Conservation (phyloP, 2,888 invertebrate genomes). For the Yponomeuta cagnagella region DNA sequence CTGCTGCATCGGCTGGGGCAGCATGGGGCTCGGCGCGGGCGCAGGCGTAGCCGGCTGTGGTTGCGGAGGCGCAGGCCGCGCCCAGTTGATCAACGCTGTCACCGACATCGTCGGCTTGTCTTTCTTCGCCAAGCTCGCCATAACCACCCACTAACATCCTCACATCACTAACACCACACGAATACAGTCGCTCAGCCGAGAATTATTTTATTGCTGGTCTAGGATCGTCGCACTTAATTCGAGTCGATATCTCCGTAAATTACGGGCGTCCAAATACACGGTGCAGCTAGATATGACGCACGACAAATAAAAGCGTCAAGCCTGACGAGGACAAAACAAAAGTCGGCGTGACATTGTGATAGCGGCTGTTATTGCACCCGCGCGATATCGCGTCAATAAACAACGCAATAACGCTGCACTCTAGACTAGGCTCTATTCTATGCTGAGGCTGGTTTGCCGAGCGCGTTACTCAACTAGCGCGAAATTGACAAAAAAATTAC, state of each 20-base stretch:
- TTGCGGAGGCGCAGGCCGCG: constrained; percentile 71
- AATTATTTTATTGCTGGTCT: not conserved
- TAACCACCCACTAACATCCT: constrained; percentile 67
- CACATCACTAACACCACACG: constrained; percentile 59
- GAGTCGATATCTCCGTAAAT: not conserved
- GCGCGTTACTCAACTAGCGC: constrained; percentile 50
- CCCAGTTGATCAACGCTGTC: constrained; percentile 86
- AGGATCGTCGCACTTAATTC: not conserved
- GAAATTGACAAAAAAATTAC: constrained; percentile 68
- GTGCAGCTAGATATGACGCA: constrained; percentile 34
- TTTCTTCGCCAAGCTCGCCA: constrained; percentile 84
- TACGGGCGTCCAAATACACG: constrained; percentile 15
- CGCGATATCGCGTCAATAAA: constrained; percentile 50
- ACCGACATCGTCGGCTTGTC: constrained; percentile 92
- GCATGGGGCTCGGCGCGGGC: constrained; percentile 41
- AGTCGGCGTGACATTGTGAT: constrained; percentile 68
- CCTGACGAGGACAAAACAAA: constrained; percentile 52
- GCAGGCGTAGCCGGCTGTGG: constrained; percentile 54
- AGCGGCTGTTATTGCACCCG: constrained; percentile 63
- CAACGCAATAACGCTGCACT: constrained; percentile 37
- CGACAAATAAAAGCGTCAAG: constrained; percentile 37
- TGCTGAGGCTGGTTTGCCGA: constrained; percentile 19
- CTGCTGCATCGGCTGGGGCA: constrained; percentile 43
- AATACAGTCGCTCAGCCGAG: not conserved
- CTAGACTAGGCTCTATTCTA: too few relatives aligned